These are phyloP conservation scores for Clivina fossor DNA, from an alignment of 2,888 invertebrate species.

Conservation along the genomic window DNA sequence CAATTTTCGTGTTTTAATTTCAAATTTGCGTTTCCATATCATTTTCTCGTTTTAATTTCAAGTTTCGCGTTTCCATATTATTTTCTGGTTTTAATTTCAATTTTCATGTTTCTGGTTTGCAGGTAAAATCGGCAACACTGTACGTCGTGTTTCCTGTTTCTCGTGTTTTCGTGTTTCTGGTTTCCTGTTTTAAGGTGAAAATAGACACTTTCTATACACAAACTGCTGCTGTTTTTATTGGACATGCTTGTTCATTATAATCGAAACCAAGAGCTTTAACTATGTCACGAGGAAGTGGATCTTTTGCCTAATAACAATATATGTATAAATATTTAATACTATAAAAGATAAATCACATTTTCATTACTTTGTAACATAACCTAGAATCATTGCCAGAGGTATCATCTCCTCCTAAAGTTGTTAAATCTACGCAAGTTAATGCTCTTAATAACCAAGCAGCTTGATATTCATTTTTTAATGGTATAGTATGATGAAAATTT, in stretches of 20 bases:
- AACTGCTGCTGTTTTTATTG: constrained; percentile 80
- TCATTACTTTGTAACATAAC: constrained; percentile 76
- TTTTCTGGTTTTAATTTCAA: too few relatives aligned
- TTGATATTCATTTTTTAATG: constrained; percentile 57
- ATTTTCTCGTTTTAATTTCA: too few relatives aligned
- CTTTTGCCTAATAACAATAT: constrained; percentile 56
- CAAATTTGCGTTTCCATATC: too few relatives aligned
- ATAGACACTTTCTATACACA: constrained; percentile 76
- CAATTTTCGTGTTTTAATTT: too few relatives aligned
- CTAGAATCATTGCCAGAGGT: constrained; percentile 74
- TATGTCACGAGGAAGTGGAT: constrained; percentile 54
- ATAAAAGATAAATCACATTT: too few relatives aligned
- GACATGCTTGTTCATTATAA: constrained; percentile 46
- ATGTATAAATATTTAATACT: constrained; percentile 33
- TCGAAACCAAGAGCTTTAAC: constrained; percentile 48
- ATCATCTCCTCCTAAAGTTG: constrained; percentile 86
- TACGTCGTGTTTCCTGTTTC: too few relatives aligned
- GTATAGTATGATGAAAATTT: constrained; percentile 52
- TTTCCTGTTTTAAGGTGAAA: too few relatives aligned
- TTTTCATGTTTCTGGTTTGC: too few relatives aligned
- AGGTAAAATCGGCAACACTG: too few relatives aligned
- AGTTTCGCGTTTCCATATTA: too few relatives aligned
- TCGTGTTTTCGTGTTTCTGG: too few relatives aligned
- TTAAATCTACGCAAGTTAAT: constrained; percentile 86
- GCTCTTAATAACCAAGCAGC: constrained; percentile 80